Conservation (phyloP, 2,113 vertebrate species). For the Rallus limicola region DNA sequence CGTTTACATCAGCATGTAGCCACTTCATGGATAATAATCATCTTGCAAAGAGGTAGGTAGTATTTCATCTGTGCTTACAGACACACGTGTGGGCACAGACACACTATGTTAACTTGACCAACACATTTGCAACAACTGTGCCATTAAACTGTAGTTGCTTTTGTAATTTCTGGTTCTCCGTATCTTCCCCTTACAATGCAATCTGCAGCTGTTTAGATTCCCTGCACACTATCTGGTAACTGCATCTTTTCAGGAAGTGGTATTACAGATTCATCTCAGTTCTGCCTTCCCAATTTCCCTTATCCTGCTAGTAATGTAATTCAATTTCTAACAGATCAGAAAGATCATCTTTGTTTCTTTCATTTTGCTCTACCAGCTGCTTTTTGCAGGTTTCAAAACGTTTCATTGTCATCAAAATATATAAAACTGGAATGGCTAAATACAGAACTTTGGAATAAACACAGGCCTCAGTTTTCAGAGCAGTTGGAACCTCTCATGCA, state of each 20-base stretch:
- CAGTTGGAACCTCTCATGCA: background rate
- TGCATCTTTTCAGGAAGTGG: background rate
- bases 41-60: background rate
- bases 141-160: background rate
- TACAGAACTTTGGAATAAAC: background rate
- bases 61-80: background rate
- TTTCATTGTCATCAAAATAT: background rate
- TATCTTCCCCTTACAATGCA: background rate
- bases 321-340: background rate
- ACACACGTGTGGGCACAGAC: fast-evolving
- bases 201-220: background rate
- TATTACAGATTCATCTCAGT: background rate
- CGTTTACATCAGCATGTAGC: background rate
- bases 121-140: background rate
- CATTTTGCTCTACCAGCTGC: background rate
- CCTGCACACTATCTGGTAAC: background rate
- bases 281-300: background rate
- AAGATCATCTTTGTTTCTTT: background rate
- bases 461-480: background rate
- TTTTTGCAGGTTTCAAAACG: background rate
- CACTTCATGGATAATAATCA: background rate
- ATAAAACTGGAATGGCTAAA: background rate
- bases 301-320: background rate
- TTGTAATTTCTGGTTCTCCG: fast-evolving
- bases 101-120: background rate